Conservation (phyloP, 2,797 vertebrate species). For the Apodemus agrarius region DNA sequence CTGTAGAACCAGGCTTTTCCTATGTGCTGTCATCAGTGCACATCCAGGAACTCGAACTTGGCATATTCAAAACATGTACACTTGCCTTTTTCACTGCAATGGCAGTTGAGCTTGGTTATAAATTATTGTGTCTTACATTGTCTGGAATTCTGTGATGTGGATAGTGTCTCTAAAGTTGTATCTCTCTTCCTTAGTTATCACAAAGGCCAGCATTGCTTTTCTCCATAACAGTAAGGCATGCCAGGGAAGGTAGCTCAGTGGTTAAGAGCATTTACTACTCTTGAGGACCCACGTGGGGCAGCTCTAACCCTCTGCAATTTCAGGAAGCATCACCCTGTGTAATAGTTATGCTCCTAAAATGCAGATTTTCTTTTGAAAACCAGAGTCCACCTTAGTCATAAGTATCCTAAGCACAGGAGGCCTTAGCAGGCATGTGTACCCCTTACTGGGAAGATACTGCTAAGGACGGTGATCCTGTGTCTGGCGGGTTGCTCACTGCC, state of each 20-base stretch:
- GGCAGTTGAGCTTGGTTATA: neutral
- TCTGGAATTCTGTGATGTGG: neutral
- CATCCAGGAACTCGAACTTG: neutral
- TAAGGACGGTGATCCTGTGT: neutral
- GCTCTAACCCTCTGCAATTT: neutral
- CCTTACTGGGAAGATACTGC: neutral
- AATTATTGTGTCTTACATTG: neutral
- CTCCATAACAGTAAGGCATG: neutral
- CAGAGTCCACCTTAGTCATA: neutral
- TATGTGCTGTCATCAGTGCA: neutral
- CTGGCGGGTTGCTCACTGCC: neutral
- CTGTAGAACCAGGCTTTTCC: neutral
- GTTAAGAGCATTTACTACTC: neutral
- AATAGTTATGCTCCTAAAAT: neutral
- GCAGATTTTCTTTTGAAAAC: neutral
- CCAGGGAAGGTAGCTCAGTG: neutral
- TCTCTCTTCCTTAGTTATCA: neutral
- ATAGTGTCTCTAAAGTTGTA: neutral
- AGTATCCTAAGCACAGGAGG: neutral
- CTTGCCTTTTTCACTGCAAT: neutral
- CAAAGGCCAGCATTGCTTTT: neutral
- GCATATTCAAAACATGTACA: conserved; percentile 1
- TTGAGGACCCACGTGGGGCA: neutral
- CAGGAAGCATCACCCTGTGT: neutral
- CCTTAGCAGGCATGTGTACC: neutral